phyloP scores from a whole-genome alignment of 2,888 invertebrate genomes.

The Nephrocerus scutellatus region DNA sequence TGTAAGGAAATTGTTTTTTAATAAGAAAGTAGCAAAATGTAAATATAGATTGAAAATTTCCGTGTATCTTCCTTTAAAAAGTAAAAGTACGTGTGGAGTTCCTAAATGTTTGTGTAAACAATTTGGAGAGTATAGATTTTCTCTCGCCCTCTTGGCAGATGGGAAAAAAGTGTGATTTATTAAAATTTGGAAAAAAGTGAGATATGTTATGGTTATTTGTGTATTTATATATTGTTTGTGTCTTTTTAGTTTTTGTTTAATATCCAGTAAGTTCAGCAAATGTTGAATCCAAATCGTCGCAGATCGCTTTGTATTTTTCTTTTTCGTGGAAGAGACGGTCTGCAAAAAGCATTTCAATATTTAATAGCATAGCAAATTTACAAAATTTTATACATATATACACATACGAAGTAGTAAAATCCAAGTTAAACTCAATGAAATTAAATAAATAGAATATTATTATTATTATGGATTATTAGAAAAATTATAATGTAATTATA shows the following conservation, averaged over 20 bases:
- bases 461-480: constrained; percentile 15
- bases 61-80: background rate
- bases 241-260: constrained; percentile 53
- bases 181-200: constrained; percentile 1
- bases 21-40: background rate
- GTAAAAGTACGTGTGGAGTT: constrained; percentile 1
- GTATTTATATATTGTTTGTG: constrained; percentile 37
- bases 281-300: constrained; percentile 95
- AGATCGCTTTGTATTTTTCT: constrained; percentile 92
- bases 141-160: too few species aligned
- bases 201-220: constrained; percentile 8
- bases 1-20: background rate
- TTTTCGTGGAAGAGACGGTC: constrained; percentile 75
- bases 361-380: constrained; percentile 30
- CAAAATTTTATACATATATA: constrained; percentile 13
- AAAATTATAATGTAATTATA: constrained; percentile 17
- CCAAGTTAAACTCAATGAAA: too few species aligned
- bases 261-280: constrained; percentile 96
- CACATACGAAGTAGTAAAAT: too few species aligned
- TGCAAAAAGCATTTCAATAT: constrained; percentile 53
- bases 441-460: constrained; percentile 7
- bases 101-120: constrained; percentile 1
- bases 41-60: background rate
- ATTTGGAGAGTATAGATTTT: background rate
- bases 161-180: too few species aligned